Conservation (phyloP, 2,113 vertebrate genomes). For the Calidris pugnax region DNA sequence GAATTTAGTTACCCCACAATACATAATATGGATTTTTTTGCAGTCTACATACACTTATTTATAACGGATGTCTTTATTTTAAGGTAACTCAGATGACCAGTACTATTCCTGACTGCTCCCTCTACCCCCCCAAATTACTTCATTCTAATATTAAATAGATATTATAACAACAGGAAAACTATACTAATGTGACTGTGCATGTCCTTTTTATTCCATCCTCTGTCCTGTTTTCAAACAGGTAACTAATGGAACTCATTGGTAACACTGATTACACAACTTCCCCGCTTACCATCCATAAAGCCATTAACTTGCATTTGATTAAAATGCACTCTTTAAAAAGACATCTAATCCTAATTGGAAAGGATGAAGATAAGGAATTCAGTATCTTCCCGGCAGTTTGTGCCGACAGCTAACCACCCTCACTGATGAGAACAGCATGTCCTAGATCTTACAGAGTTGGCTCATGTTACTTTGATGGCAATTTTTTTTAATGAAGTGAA, state of each 20-base stretch:
- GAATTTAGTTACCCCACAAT: not conserved
- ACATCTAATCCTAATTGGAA: constrained; percentile 14
- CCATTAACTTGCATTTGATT: constrained; percentile 1
- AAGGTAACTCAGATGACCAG: not conserved
- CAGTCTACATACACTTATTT: not conserved
- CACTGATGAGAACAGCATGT: constrained; percentile 20
- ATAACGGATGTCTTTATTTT: not conserved
- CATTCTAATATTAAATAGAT: not conserved
- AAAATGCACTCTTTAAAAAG: not conserved
- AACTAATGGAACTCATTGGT: not conserved
- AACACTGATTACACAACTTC: not conserved
- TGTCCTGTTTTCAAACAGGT: not conserved
- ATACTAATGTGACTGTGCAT: not conserved
- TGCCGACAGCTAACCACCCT: constrained; percentile 5
- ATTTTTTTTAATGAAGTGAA: not conserved
- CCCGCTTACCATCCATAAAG: not conserved
- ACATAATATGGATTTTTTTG: not conserved
- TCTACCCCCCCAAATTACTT: accelerated
- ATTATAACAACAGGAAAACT: not conserved
- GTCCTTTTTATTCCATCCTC: not conserved
- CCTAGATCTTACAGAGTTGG: constrained; percentile 8
- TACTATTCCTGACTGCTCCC: not conserved
- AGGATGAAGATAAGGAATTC: constrained; percentile 19
- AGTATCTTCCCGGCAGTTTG: not conserved
- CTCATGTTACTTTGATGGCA: not conserved